Evolutionary conservation across 2,888 invertebrate species (phyloP), one percentile per base, ranked within the genome.

Genomic region (Pemphredon lugubris): DNA sequence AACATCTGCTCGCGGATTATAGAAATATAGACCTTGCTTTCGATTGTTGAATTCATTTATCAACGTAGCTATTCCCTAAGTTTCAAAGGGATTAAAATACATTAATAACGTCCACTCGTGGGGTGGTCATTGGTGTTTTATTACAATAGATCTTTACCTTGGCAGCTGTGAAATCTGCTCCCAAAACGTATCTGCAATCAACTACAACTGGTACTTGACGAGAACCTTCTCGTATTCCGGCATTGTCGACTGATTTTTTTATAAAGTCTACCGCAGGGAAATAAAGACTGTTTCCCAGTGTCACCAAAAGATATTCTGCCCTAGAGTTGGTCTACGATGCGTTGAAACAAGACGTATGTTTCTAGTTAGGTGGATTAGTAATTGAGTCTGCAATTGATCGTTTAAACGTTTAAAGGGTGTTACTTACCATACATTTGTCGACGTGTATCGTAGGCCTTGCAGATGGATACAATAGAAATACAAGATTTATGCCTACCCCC

Each of bases 181-280:
- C 95, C 68, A 95, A 90, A 9, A 96, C 93, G 87, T 94, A 95
- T 89, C 95, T 91, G 84, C 96, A 96, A 87, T 96, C 96, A 5
- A 96, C 92, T 5, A 96, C 94, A 0, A 96, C 94, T 0, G 96
- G 96, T 81, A 95, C 91, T 84, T 93, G 93, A 79, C 91, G 92
- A 73, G 93, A 93, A 32, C 95, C 96, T 80, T 94, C 93, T 66
- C 93, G 93, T 68, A 92, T 92, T 0, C 94, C 93, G 0, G 94
- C 95, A 82, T 94, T 93, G 39, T 94, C 94, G n/a, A 96, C 94
- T 66, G 94, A 94, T 39, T 94, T 93, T 68, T 95, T 92, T 53
- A 96, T 94, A 90, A 96, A 96, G 85, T 96, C 96, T 14, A 96
- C 94, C 0, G 96, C 95, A 0, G 96, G 96, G 87, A 96, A 96